These are phyloP conservation scores for Synergus laeviventris DNA, from an alignment of 2,888 invertebrate species.

Conservation along the genomic window DNA sequence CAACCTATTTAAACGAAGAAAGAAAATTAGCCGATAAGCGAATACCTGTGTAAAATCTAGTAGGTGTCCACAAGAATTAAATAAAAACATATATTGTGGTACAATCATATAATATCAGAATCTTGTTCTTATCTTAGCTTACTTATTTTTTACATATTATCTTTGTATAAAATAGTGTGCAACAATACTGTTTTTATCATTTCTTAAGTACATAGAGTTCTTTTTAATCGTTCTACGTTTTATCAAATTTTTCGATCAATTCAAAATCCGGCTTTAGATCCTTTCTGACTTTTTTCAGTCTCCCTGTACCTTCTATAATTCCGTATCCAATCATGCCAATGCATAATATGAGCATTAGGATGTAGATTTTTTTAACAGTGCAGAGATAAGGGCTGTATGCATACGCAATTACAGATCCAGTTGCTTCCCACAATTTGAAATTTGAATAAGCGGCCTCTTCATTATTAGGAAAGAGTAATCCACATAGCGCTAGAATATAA, in stretches of 20 bases:
- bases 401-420: constrained; percentile 92
- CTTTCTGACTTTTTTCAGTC: constrained; percentile 53
- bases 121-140: background rate
- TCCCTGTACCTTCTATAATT: constrained; percentile 78
- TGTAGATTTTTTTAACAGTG: constrained; percentile 83
- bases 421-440: constrained; percentile 94
- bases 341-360: constrained; percentile 82
- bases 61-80: constrained; percentile 76
- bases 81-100: constrained; percentile 76
- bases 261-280: constrained; percentile 68
- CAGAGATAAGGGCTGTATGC: constrained; percentile 87
- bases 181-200: background rate
- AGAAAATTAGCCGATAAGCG: constrained; percentile 72
- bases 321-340: constrained; percentile 87
- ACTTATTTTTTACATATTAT: background rate
- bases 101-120: constrained; percentile 65
- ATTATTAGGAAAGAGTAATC: constrained; percentile 89
- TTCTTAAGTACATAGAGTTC: background rate
- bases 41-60: constrained; percentile 76
- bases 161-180: background rate
- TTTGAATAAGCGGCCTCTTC: constrained; percentile 95
- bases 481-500: constrained; percentile 83
- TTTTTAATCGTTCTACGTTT: constrained; percentile 22
- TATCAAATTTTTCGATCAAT: constrained; percentile 53
- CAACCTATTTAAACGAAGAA: constrained; percentile 72